phyloP scores from a whole-genome alignment of 2,888 invertebrate species.

The Caradrina kadenii region DNA sequence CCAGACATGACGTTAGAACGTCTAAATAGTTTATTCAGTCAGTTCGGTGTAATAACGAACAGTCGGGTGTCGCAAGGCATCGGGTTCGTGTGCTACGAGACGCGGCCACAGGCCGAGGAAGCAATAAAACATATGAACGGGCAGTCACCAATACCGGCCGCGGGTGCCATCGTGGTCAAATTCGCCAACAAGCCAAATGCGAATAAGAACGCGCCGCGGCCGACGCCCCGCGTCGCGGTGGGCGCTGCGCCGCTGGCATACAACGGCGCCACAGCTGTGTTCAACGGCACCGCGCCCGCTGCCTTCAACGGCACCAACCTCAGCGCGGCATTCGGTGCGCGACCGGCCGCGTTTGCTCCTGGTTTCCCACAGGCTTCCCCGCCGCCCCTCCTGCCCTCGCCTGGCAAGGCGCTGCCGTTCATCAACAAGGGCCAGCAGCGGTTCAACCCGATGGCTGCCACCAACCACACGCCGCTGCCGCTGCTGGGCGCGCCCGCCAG shows the following conservation, averaged over 20 bases:
- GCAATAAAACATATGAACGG: slow-evolving; percentile 87
- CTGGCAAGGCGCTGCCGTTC: slow-evolving; percentile 88
- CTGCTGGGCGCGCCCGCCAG: slow-evolving; percentile 86
- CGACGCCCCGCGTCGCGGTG: slow-evolving; percentile 78
- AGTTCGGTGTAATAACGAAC: slow-evolving; percentile 87
- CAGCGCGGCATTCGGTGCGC: slow-evolving; percentile 83
- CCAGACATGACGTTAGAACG: slow-evolving; percentile 89
- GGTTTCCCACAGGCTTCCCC: slow-evolving; percentile 87
- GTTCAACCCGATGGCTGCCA: slow-evolving; percentile 88
- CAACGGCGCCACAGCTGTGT: slow-evolving; percentile 84
- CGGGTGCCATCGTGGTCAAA: slow-evolving; percentile 87
- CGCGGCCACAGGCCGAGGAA: slow-evolving; percentile 86
- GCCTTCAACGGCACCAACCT: slow-evolving; percentile 84
- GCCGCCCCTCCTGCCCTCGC: slow-evolving; percentile 87
- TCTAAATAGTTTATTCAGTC: slow-evolving; percentile 84
- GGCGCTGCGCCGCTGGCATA: slow-evolving; percentile 79
- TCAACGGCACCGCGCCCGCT: slow-evolving; percentile 81
- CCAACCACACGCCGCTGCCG: slow-evolving; percentile 85
- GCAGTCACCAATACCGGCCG: slow-evolving; percentile 83
- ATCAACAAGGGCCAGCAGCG: slow-evolving; percentile 89
- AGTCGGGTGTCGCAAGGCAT: slow-evolving; percentile 89
- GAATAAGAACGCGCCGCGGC: slow-evolving; percentile 84
- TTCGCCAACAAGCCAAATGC: slow-evolving; percentile 88
- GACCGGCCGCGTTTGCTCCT: slow-evolving; percentile 81
- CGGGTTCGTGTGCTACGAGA: slow-evolving; percentile 88